Evolutionary conservation across 1,140 invertebrate genomes (phyloP), one percentile per base, ranked within the genome.

Genomic region (Drosophila novamexicana): DNA sequence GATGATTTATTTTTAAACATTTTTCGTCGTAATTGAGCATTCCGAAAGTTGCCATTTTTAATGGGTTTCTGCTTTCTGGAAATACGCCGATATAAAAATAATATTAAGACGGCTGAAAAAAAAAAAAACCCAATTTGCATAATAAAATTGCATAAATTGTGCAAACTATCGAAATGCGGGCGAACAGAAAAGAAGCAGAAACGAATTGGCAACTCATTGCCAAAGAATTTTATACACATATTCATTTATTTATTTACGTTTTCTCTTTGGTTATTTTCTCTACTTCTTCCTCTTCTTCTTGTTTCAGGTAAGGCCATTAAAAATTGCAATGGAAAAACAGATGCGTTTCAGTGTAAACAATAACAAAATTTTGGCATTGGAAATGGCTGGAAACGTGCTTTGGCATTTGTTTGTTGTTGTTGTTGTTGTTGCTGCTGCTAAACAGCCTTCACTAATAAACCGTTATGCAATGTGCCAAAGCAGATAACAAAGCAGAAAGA

Each of bases 401-500:
- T 61, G 64, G 67, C 58, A 68, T 69, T 64, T 68, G 64, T 82
- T 75, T 70, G 40, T 81, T 71, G 16, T 59, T 73, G 42, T 53
- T 44, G 32, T 47, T 73, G 63, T 45, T 66, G 68, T 42, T 67
- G 64, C 64, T 64, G 56, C 66, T 66, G 67, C n/a, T n/a, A n/a
- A 78, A 65, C 77, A 79, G 84, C 84, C 84, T 89, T 83, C 77
- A 75, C 77, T 78, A 89, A 89, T 88, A 86, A 88, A 78, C 84
- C 82, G 84, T 88, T 88, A 88, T 88, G 84, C 84, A 88, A 89
- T 83, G 77, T 80, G 84, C 84, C 81, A 88, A 77, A 81, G 68
- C 42, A 64, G 68, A 75, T 63, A 75, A 57, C 58, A 57, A 61
- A 76, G 44, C 53, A 44, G 18, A 68, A 63, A 82, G 34, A 72